Conservation (phyloP, 1,140 invertebrate genomes). For the Laupala kohalensis region DNA sequence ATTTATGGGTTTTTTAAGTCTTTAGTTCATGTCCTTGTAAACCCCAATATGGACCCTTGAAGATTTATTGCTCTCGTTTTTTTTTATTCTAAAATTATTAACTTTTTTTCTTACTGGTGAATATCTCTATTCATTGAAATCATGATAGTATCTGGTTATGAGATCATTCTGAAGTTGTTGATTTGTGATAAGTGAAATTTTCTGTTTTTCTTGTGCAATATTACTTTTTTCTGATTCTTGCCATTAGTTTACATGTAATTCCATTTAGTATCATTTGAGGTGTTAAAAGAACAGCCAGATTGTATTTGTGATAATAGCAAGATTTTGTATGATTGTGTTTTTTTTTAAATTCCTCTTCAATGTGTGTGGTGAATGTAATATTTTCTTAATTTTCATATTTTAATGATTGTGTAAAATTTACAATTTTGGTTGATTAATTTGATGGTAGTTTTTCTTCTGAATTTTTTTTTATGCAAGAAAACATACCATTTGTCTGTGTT, state of each 20-base stretch:
- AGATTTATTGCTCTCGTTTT: too few relatives aligned
- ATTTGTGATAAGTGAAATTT: too few relatives aligned
- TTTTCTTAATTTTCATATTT: background rate
- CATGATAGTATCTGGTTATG: too few relatives aligned
- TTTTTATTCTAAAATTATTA: too few relatives aligned
- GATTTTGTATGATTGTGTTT: background rate
- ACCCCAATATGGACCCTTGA: too few relatives aligned
- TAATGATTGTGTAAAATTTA: background rate
- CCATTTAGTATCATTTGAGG: background rate
- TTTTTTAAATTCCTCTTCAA: background rate
- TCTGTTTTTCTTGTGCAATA: background rate
- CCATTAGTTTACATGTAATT: background rate
- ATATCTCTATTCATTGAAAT: too few relatives aligned
- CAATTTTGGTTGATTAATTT: background rate
- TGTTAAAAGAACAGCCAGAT: background rate
- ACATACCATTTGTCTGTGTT: background rate
- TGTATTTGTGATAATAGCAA: background rate
- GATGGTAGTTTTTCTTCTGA: background rate
- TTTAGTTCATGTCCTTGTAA: too few relatives aligned
- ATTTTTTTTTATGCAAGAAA: background rate
- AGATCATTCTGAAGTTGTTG: too few relatives aligned
- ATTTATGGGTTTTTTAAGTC: too few relatives aligned
- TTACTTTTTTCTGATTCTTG: background rate
- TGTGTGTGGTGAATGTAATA: background rate
- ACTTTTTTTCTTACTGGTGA: too few relatives aligned